A percentile compares a stretch with the other conserved stretches of the same genome.
phyloP scores from a whole-genome alignment of 1,140 invertebrate genomes.

The Drosophila navojoa region DNA sequence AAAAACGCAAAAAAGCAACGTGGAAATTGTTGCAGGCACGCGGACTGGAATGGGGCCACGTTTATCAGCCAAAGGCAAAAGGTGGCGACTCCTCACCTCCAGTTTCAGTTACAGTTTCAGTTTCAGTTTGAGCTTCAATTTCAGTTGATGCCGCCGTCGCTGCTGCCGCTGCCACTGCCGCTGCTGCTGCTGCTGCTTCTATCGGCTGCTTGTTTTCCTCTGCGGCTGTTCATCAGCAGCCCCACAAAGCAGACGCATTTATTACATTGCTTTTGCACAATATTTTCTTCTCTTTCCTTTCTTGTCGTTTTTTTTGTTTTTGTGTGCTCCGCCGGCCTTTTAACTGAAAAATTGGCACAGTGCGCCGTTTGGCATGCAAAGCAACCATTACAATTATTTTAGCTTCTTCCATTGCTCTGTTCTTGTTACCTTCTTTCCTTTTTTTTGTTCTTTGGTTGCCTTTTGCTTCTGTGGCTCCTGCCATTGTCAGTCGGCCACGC shows the following conservation, averaged over 20 bases:
- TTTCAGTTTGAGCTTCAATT: conserved; percentile 13
- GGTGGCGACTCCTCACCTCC: conserved; percentile 14
- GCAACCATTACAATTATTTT: conserved; percentile 64
- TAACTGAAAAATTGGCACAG: conserved; percentile 80
- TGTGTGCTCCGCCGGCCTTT: conserved; percentile 48
- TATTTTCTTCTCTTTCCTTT: conserved; percentile 12
- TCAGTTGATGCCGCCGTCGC: conserved; percentile 7
- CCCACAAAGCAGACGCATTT: conserved; percentile 72
- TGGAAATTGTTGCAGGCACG: conserved; percentile 32
- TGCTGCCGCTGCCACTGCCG: neutral
- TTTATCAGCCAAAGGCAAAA: conserved; percentile 66
- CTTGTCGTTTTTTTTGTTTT: conserved; percentile 18
- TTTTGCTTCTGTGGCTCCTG: conserved; percentile 51
- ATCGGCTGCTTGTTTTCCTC: conserved; percentile 53
- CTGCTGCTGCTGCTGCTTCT: conserved; percentile 22
- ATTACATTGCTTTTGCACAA: conserved; percentile 75
- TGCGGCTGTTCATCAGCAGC: conserved; percentile 68
- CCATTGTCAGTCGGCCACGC: conserved; percentile 79
- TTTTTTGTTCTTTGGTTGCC: conserved; percentile 16
- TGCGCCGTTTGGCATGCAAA: conserved; percentile 74
- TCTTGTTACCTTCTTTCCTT: conserved; percentile 10
- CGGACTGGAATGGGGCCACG: conserved; percentile 3
- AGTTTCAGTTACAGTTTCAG: conserved; percentile 23
- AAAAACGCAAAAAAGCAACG: neutral
- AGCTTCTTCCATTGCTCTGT: conserved; percentile 23